These are phyloP conservation scores for Zosterops borbonicus DNA, from an alignment of 2,113 vertebrate genomes.

Conservation along the genomic window DNA sequence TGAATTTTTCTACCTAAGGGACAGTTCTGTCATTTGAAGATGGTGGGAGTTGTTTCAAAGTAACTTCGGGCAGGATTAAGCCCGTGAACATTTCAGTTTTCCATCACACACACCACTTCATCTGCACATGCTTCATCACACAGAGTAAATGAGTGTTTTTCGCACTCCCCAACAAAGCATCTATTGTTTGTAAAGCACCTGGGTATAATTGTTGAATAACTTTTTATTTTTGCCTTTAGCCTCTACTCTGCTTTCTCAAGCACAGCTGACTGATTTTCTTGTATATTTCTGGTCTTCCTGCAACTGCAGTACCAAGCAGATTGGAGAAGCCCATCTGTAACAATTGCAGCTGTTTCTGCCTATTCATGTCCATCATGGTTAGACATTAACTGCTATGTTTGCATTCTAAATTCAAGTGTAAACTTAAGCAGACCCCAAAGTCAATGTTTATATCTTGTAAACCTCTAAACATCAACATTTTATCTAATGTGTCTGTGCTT, in stretches of 20 bases:
- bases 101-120: background rate
- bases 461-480: conserved; percentile 52
- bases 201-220: background rate
- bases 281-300: background rate
- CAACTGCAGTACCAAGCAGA: background rate
- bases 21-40: background rate
- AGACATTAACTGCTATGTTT: background rate
- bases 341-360: conserved; percentile 9
- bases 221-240: conserved; percentile 9
- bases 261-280: background rate
- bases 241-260: background rate
- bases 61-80: background rate
- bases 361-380: background rate
- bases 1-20: background rate
- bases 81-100: background rate
- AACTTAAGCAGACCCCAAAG: conserved; percentile 43
- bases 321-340: background rate
- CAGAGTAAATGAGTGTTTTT: conserved; percentile 4
- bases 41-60: background rate
- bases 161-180: background rate
- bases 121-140: background rate
- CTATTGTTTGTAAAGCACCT: conserved; percentile 14
- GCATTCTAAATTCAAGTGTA: conserved; percentile 3
- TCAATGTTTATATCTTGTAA: conserved; percentile 50
- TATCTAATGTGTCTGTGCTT: conserved; percentile 39